Conservation (phyloP, 2,113 vertebrate species). For the Eleginops maclovinus region DNA sequence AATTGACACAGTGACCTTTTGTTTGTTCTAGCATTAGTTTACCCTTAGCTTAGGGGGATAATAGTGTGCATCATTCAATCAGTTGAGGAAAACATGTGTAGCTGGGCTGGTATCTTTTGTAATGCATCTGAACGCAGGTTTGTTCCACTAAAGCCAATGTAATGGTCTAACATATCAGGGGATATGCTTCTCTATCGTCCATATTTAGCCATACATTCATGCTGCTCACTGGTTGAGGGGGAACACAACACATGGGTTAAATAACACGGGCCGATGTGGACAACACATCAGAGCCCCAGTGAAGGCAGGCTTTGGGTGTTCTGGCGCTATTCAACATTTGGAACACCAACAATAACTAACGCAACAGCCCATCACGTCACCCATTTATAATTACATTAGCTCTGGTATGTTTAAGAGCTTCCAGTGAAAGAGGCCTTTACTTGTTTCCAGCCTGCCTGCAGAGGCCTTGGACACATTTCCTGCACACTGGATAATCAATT, state of each 20-base stretch:
- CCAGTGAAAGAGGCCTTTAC: constrained; percentile 56
- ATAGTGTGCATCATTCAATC: neutral
- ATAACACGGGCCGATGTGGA: constrained; percentile 48
- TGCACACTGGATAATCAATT: constrained; percentile 74
- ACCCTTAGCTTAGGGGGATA: neutral
- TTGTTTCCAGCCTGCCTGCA: constrained; percentile 52
- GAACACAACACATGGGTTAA: constrained; percentile 55
- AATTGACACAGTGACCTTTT: constrained; percentile 61
- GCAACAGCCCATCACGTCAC: constrained; percentile 47
- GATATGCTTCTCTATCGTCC: neutral
- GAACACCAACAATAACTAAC: constrained; percentile 46
- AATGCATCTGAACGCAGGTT: neutral
- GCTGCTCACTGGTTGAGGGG: constrained; percentile 30
- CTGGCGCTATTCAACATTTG: constrained; percentile 61
- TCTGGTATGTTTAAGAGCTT: constrained; percentile 62
- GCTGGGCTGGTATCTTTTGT: neutral
- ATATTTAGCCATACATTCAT: constrained; percentile 39
- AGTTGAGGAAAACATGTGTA: neutral
- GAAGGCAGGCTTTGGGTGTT: constrained; percentile 44
- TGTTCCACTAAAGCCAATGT: constrained; percentile 16
- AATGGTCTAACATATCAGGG: neutral
- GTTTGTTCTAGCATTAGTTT: constrained; percentile 43
- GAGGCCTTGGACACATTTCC: constrained; percentile 67
- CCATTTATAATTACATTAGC: constrained; percentile 71
- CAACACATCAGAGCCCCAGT: constrained; percentile 46